Conservation (phyloP, 2,888 invertebrate genomes). For the Amphiduros pacificus region DNA sequence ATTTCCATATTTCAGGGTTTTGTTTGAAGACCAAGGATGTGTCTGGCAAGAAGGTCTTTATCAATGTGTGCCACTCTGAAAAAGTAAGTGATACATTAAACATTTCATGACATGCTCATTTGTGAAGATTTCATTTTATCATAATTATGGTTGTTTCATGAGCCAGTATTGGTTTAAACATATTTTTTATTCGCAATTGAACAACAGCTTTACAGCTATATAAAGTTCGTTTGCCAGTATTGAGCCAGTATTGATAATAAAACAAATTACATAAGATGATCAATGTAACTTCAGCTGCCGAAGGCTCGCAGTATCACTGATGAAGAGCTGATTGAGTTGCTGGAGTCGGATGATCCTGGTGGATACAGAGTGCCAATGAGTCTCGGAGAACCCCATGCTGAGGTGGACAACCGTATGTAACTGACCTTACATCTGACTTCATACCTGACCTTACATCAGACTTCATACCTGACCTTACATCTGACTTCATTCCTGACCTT, state of each 20-base stretch:
- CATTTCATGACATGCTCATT: background rate
- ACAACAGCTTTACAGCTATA: no score
- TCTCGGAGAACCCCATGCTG: constrained; percentile 78
- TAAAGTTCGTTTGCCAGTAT: no score
- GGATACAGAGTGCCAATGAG: constrained; percentile 86
- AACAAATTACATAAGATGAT: background rate
- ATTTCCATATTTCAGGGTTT: no score
- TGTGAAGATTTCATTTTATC: background rate
- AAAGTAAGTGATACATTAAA: constrained; percentile 61
- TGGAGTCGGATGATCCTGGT: constrained; percentile 72
- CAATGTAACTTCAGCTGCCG: constrained; percentile 45
- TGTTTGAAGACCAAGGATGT: constrained; percentile 52
- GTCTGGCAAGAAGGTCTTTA: constrained; percentile 65
- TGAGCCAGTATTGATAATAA: no score
- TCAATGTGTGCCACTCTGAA: constrained; percentile 82
- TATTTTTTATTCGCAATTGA: no score
- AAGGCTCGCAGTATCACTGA: constrained; percentile 58
- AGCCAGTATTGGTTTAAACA: no score
- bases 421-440: no score
- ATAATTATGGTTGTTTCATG: no score
- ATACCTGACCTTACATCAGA: no score
- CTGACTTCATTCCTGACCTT: no score
- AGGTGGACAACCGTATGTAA: constrained; percentile 71
- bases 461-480: no score
- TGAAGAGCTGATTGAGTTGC: constrained; percentile 70